A percentile compares a stretch with the other conserved stretches of the same genome.
These are phyloP conservation scores for Synergus laeviventris DNA, from an alignment of 2,888 invertebrate species.

Conservation along the genomic window DNA sequence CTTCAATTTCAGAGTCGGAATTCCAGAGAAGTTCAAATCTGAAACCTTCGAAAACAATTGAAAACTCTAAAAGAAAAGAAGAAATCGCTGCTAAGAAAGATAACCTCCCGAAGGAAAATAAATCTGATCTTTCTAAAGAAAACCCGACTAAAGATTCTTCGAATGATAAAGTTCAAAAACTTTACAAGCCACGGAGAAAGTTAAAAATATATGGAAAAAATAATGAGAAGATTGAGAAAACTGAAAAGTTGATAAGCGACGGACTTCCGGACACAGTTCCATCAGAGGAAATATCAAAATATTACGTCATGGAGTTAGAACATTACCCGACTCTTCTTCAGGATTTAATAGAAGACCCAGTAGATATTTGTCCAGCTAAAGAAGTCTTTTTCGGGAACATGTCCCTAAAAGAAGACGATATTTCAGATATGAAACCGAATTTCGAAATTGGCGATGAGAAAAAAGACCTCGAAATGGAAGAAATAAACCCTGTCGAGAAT, in stretches of 20 bases:
- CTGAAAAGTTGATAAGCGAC: slow-evolving; percentile 43
- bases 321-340: slow-evolving; percentile 20
- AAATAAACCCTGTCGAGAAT: slow-evolving; percentile 43
- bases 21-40: background rate
- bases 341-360: slow-evolving; percentile 17
- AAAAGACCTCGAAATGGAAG: slow-evolving; percentile 40
- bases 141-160: background rate
- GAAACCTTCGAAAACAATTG: slow-evolving; percentile 12
- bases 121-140: background rate
- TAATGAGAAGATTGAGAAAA: slow-evolving; percentile 15
- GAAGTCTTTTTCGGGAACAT: slow-evolving; percentile 44
- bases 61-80: background rate
- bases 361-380: slow-evolving; percentile 36
- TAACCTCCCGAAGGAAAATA: background rate
- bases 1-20: slow-evolving; percentile 27
- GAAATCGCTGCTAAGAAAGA: background rate
- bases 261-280: slow-evolving; percentile 57
- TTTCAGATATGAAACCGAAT: slow-evolving; percentile 41
- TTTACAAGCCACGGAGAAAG: background rate
- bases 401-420: slow-evolving; percentile 36
- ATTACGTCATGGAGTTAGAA: slow-evolving; percentile 48
- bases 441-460: slow-evolving; percentile 37
- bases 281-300: slow-evolving; percentile 51
- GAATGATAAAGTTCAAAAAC: slow-evolving; percentile 24
- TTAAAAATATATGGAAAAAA: slow-evolving; percentile 8